Evolutionary conservation across 1,140 invertebrate species (phyloP).

Genomic region (Pararge aegeria): DNA sequence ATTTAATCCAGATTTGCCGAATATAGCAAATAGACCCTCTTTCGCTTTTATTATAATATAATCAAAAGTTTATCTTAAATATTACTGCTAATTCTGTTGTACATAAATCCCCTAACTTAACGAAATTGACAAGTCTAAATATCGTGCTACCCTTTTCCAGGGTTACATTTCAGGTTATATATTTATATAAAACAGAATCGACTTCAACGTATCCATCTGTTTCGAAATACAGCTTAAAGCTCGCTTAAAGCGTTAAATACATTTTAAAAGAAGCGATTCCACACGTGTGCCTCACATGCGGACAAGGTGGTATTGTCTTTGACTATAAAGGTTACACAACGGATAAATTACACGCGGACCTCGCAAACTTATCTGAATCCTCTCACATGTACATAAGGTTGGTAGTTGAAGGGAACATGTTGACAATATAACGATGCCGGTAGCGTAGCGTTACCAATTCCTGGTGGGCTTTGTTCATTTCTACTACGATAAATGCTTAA

Average conservation of each 20-base stretch:
- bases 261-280: not conserved
- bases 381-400: not conserved
- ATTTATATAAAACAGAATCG: too few relatives aligned
- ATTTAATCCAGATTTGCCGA: too few relatives aligned
- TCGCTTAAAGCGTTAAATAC: not conserved
- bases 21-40: too few relatives aligned
- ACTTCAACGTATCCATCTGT: too few relatives aligned
- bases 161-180: too few relatives aligned
- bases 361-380: slow-evolving; percentile 1
- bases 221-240: too few relatives aligned
- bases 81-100: too few relatives aligned
- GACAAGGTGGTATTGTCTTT: slow-evolving; percentile 49
- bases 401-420: not conserved
- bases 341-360: slow-evolving; percentile 16
- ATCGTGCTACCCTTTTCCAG: too few relatives aligned
- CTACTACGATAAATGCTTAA: slow-evolving; percentile 6
- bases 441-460: slow-evolving; percentile 23
- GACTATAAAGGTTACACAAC: slow-evolving; percentile 30
- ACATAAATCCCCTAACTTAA: too few relatives aligned
- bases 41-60: too few relatives aligned
- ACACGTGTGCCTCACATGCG: slow-evolving; percentile 47
- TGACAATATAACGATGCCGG: slow-evolving; percentile 26
- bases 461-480: slow-evolving; percentile 20
- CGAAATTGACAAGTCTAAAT: too few relatives aligned
- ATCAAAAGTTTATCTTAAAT: too few relatives aligned